Conservation (phyloP, 30 jellyfish, hydroid and myxozoan species). For the Mastigias papua region DNA sequence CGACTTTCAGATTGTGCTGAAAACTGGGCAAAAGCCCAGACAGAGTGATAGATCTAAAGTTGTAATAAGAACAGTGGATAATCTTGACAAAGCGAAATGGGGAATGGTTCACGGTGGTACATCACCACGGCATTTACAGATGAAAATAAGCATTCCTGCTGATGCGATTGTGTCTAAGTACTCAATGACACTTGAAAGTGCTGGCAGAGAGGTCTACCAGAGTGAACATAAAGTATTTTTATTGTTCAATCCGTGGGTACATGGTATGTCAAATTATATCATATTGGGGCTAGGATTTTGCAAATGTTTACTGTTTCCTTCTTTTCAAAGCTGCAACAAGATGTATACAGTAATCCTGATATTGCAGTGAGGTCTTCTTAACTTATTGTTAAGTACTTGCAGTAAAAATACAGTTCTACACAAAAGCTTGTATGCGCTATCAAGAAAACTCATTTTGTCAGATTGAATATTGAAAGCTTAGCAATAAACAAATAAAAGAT, state of each 20-base stretch:
- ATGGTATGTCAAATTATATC: constrained; percentile 52
- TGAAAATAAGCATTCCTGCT: constrained; percentile 84
- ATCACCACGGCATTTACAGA: constrained; percentile 29
- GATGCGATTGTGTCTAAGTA: constrained; percentile 74
- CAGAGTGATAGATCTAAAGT: constrained; percentile 77
- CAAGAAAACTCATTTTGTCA: no score
- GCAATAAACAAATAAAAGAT: no score
- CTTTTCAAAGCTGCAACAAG: no score
- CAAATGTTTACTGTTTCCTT: no score
- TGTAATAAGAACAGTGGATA: constrained; percentile 51
- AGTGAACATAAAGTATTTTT: constrained; percentile 54
- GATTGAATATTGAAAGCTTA: no score
- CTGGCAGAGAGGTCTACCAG: constrained; percentile 57
- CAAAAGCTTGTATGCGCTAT: no score
- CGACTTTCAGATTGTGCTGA: constrained; percentile 54
- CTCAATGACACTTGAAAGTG: constrained; percentile 56
- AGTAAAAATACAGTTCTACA: no score
- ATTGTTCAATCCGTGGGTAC: constrained; percentile 88
- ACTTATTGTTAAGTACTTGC: no score
- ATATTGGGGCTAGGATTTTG: no score
- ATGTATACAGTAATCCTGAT: no score
- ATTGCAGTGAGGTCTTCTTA: no score
- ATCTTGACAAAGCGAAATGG: constrained; percentile 76
- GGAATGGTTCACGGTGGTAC: constrained; percentile 69
- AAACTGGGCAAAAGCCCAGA: constrained; percentile 75